Evolutionary conservation across 2,113 vertebrate species (phyloP).

Genomic region (Chitala chitala): DNA sequence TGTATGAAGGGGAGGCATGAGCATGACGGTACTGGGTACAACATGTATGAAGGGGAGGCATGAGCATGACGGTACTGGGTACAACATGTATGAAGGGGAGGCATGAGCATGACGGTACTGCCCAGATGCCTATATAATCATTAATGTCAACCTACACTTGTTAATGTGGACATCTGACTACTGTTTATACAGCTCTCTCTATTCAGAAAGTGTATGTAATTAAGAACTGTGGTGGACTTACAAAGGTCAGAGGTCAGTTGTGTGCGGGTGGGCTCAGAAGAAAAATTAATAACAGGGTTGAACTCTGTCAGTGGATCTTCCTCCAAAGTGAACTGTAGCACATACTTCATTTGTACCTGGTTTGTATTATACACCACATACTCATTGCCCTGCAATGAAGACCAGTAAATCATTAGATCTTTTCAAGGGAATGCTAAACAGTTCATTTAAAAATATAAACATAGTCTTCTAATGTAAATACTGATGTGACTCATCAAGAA

Average conservation of each 20-base stretch:
- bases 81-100: too few species aligned
- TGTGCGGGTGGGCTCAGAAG: background rate
- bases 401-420: background rate
- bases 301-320: constrained; percentile 63
- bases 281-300: constrained; percentile 37
- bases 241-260: constrained; percentile 22
- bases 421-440: background rate
- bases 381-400: constrained; percentile 69
- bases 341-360: constrained; percentile 75
- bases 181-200: too few species aligned
- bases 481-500: too few species aligned
- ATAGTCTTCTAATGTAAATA: background rate
- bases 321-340: constrained; percentile 65
- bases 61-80: too few species aligned
- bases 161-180: too few species aligned
- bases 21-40: too few species aligned
- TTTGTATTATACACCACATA: constrained; percentile 76
- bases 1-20: too few species aligned
- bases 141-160: too few species aligned
- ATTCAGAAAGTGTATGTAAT: background rate
- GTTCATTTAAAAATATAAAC: background rate
- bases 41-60: too few species aligned
- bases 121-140: too few species aligned
- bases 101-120: too few species aligned
- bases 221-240: constrained; percentile 23